Evolutionary conservation across 2,888 invertebrate species (phyloP), one percentile per base, ranked within the genome.

Genomic region (Alviniconcha strummeri): DNA sequence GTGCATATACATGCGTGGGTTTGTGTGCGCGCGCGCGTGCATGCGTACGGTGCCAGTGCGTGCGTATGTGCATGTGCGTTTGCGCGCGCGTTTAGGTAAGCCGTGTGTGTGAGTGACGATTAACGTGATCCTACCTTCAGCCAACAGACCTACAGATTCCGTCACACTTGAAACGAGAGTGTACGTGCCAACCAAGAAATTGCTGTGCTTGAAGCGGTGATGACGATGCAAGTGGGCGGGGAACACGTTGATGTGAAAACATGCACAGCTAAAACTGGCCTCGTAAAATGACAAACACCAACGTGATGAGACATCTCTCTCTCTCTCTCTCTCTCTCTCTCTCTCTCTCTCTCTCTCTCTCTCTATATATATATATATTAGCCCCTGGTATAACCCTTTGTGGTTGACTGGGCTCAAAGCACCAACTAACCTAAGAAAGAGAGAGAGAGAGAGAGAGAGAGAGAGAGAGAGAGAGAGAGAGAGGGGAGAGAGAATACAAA

Each of bases 51-150:
- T 72, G 72, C 52, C 9, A 36, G 19, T 72, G 74, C 54, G 55
- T 74, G 74, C 54, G 74, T 74, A 36, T 72, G 72, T 72, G 72
- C 36, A 36, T 72, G 72, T 72, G 72, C 36, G 72, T 72, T 52
- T 74, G 74, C 54, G 13, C 54, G 74, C 54, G 74, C 13, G 74
- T 74, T 74, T 54, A 4, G 55, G 64, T 54, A 15, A 54, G 54
- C 54, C 15, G 4, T 74, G 74, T 54, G 74, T 7, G 74, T 74
- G 74, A 54, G 78, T 78, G 60, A 57, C 36, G 36, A 36, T 36
- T 36, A 36, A 36, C 36, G 36, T 36, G 36, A 36, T 36, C 36
- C 36, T 36, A 36, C 36, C 36, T 36, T 36, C 36, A 36, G 36
- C 15, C 15, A 75, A 55, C 64, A 55, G 54, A 6, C 15, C 13